Evolutionary conservation across 1,140 invertebrate genomes (phyloP), one percentile per base, ranked within the genome.

Genomic region (Drosophila guanche): DNA sequence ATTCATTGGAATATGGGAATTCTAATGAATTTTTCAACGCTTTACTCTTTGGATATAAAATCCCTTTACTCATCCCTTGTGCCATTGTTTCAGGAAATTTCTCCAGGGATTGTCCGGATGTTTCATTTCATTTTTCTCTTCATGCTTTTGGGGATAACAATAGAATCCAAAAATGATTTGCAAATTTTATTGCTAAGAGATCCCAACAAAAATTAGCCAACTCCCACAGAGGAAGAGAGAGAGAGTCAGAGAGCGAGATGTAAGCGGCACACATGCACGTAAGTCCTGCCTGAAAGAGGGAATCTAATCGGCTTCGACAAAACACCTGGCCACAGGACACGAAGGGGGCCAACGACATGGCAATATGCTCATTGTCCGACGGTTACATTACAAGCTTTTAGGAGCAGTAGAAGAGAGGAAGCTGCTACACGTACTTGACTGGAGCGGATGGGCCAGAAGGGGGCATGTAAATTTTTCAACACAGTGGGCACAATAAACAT

Each of bases 391-490:
- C 33, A 73, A 20, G 60, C 12, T 14, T 20, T 25, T 10, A 12
- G 33, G 10, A 37, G 10, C 3, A 12, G 33, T 10, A 37, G 2
- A 1, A 37, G 33, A 37, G 10, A 8, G 8, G 29, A 3, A 37
- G 33, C 33, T 37, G 3, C 8, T 27, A 0, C 5, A 4, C 33
- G 33, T 12, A 14, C 33, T 53, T 40, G 10, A 29, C 22, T 23
- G 29, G 23, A 40, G 41, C 33, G 27, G 47, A 10, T 33, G 29
- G 29, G 29, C 7, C 8, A 10, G 29, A 33, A 33, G 54, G 70
- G 47, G 48, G 20, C 69, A 84, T 83, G 80, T 84, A 75, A 65
- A 83, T 79, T 75, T 78, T 57, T 68, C 61, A 71, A 65, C 61
- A 76, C 54, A 60, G 57, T 65, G 71, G 60, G 63, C 61, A 84